These are phyloP conservation scores for Noctua pronuba DNA, from an alignment of 2,888 invertebrate species.

Conservation along the genomic window DNA sequence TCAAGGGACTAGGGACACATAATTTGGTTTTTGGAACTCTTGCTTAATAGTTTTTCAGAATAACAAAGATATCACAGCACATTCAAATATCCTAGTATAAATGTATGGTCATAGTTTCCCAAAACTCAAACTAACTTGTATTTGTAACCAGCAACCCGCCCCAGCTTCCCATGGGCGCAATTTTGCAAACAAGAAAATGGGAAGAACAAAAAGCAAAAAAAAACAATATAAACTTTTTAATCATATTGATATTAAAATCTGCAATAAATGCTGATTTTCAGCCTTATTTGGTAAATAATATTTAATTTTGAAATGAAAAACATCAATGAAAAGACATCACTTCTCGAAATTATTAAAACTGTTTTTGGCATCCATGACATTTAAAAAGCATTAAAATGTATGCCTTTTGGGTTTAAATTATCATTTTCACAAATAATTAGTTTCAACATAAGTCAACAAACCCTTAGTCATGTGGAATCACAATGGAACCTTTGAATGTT, in stretches of 20 bases:
- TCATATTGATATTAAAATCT: not conserved
- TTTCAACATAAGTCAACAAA: slow-evolving; percentile 44
- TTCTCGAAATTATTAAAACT: not conserved
- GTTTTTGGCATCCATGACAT: not conserved
- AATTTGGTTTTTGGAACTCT: not conserved
- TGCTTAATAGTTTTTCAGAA: not conserved
- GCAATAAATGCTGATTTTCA: not conserved
- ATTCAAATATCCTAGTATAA: not conserved
- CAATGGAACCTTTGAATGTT: slow-evolving; percentile 46
- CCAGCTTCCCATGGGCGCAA: not conserved
- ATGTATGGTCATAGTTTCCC: not conserved
- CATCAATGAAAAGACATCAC: not conserved
- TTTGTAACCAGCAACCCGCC: not conserved
- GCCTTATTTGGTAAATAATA: not conserved
- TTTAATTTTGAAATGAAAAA: not conserved
- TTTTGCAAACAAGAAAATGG: not conserved
- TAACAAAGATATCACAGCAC: not conserved
- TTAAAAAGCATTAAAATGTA: not conserved
- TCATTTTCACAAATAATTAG: not conserved
- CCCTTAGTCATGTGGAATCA: slow-evolving; percentile 30
- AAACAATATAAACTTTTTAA: too few species aligned
- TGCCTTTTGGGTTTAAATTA: not conserved
- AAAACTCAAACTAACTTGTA: not conserved
- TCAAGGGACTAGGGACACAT: not conserved
- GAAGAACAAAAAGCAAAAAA: not conserved